Conservation (phyloP, 2,888 invertebrate species). For the Dryadula phaetusa region DNA sequence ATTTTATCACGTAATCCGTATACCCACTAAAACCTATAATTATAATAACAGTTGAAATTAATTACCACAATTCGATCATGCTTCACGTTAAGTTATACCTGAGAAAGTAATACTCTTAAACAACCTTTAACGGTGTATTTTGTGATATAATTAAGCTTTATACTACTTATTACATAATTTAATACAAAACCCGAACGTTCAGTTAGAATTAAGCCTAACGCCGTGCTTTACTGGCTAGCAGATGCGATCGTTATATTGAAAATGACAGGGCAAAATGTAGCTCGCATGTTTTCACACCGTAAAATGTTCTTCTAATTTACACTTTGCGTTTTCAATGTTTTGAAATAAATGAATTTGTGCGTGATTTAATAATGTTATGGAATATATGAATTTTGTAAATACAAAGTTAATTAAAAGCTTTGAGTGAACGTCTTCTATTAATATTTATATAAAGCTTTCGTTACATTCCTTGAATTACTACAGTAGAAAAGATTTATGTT, state of each 20-base stretch:
- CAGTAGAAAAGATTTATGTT: neutral
- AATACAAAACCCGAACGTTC: conserved; percentile 2
- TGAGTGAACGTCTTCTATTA: neutral
- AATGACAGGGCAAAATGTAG: conserved; percentile 34
- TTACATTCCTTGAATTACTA: neutral
- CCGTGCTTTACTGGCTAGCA: conserved; percentile 15
- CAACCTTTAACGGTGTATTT: neutral
- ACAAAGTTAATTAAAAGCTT: no score
- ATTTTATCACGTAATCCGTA: no score
- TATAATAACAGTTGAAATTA: neutral
- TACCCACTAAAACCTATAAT: no score
- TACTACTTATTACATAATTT: conserved; percentile 9
- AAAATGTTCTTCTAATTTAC: conserved; percentile 28
- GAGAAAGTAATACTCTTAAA: conserved; percentile 6
- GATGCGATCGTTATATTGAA: conserved; percentile 35
- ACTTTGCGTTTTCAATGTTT: conserved; percentile 2
- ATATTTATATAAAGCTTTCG: neutral
- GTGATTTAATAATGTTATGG: neutral
- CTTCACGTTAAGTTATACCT: neutral
- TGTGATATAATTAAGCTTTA: neutral
- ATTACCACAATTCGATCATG: neutral
- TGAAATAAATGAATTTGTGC: neutral
- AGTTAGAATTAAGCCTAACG: conserved; percentile 24
- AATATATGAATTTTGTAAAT: neutral
- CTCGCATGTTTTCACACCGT: conserved; percentile 25